Evolutionary conservation across 2,113 vertebrate species (phyloP), one percentile per base, ranked within the genome.

Genomic region (Bostrychus sinensis): DNA sequence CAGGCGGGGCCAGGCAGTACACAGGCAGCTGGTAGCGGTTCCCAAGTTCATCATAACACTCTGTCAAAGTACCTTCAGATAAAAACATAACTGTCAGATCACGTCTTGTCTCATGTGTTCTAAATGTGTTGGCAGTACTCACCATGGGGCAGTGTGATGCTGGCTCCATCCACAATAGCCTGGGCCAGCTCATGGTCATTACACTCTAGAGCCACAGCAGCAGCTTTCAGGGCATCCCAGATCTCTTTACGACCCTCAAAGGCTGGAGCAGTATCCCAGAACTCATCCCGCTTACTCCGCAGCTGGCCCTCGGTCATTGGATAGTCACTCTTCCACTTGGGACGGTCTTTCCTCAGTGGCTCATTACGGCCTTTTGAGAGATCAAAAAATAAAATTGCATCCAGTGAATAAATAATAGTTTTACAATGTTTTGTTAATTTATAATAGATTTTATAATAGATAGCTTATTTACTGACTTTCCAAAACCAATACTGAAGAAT

Each of bases 201-300:
- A 42, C 93, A 93, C 85, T 99, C 97, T 26, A 96, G 92, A 0
- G 97, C 97, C 3, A 94, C 95, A 2, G 96, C 93, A 0, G 97
- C 97, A 0, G 97, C 97, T 84, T 97, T 98, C 72, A 99, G 91
- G 43, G 97, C 97, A 0, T 99, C 97, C 97, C 97, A 99, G 91
- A 99, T 99, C 92, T 99, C 97, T 79, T 98, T 99, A 28, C 97
- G 96, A 30, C 97, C 97, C 82, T 99, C 97, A 0, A 99, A 99
- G 39, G 97, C 97, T 0, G 97, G 97, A 0, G 97, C 97, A 0
- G 97, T 99, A 85, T 99, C 97, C 97, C 97, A 99, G 85, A 99
- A 99, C 67, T 99, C 97, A 0, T 99, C 97, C n/a, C 97, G 84
- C 71, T 98, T 98, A 89, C 97, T 98, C 61, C 97, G 93, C 45